Conservation (phyloP, 2,888 invertebrate species). For the Melanargia galathea region DNA sequence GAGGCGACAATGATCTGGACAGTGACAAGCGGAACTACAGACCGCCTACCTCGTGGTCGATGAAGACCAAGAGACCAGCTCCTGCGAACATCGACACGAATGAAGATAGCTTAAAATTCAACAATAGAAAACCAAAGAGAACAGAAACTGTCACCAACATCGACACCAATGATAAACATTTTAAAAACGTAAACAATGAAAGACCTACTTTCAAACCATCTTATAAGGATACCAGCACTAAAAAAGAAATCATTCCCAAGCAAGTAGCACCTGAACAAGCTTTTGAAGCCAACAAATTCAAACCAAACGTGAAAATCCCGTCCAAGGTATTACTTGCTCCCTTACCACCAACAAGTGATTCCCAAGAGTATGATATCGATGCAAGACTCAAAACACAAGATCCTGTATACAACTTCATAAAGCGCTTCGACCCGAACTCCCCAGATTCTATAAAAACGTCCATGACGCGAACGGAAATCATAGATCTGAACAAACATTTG, state of each 20-base stretch:
- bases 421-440: conserved; percentile 73
- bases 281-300: conserved; percentile 24
- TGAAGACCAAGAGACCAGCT: conserved; percentile 43
- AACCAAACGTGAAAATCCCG: conserved; percentile 46
- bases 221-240: conserved; percentile 3
- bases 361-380: conserved; percentile 52
- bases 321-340: conserved; percentile 59
- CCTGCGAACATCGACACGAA: not conserved
- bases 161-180: not conserved
- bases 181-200: conserved; percentile 1
- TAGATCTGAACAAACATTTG: conserved; percentile 64
- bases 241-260: conserved; percentile 5
- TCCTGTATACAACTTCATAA: conserved; percentile 70
- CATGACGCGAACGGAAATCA: conserved; percentile 69
- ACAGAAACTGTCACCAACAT: not conserved
- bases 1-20: conserved; percentile 66
- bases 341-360: conserved; percentile 48
- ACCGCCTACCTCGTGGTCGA: conserved; percentile 82
- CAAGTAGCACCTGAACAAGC: conserved; percentile 12
- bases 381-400: conserved; percentile 54
- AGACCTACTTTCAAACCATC: conserved; percentile 4
- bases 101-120: conserved; percentile 1
- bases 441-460: conserved; percentile 64
- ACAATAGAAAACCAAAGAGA: conserved; percentile 4
- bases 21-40: conserved; percentile 74